Conservation (phyloP, 2,113 vertebrate genomes). For the Rhegmatorhina hoffmannsi region DNA sequence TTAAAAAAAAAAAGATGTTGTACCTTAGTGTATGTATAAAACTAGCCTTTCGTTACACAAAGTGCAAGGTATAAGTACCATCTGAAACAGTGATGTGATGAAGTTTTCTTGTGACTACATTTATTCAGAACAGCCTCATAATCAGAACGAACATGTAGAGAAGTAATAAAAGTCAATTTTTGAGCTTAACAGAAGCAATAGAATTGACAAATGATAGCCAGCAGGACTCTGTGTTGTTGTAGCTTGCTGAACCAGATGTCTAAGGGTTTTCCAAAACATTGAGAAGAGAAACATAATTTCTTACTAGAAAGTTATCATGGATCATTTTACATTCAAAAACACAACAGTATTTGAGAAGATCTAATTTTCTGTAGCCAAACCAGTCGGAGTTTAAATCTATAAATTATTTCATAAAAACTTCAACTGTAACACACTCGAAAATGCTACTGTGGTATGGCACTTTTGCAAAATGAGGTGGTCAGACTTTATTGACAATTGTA, state of each 20-base stretch:
- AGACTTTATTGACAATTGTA: slow-evolving; percentile 10
- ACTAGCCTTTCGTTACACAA: background rate
- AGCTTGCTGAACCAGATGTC: slow-evolving; percentile 9
- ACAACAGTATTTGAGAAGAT: background rate
- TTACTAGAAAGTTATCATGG: background rate
- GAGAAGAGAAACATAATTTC: background rate
- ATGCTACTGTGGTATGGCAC: background rate
- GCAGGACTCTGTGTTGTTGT: background rate
- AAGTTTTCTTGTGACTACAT: background rate
- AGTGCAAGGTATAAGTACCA: background rate
- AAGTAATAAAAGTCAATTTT: slow-evolving; percentile 3
- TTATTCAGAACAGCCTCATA: background rate
- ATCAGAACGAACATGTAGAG: background rate
- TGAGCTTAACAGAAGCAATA: background rate
- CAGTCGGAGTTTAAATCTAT: background rate
- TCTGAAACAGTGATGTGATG: background rate
- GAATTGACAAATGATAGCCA: background rate
- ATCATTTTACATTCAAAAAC: background rate
- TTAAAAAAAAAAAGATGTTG: background rate
- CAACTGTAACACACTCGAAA: background rate
- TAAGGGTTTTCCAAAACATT: background rate
- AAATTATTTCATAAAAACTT: background rate
- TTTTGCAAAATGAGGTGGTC: slow-evolving; percentile 16
- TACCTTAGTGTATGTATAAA: background rate
- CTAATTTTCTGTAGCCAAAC: background rate